Conservation (phyloP, 2,888 invertebrate genomes). For the Onchidella celtica region DNA sequence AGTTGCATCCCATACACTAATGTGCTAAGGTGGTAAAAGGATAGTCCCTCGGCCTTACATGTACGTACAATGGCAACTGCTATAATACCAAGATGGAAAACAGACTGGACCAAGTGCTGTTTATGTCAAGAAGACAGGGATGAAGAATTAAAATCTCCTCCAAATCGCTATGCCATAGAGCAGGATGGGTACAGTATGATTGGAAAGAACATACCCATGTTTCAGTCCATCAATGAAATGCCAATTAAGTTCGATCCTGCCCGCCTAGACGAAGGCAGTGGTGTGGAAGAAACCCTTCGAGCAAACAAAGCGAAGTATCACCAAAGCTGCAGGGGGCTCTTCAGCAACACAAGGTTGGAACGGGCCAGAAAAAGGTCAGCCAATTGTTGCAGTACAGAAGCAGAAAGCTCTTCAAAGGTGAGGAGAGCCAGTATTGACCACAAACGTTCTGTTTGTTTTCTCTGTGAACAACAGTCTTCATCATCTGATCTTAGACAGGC, state of each 20-base stretch:
- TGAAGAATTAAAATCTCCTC: neutral
- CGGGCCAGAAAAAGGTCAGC: too few relatives aligned
- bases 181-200: neutral
- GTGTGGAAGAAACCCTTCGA: neutral
- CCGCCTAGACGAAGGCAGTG: neutral
- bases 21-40: too few relatives aligned
- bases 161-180: neutral
- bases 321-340: neutral
- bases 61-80: too few relatives aligned
- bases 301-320: neutral
- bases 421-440: too few relatives aligned
- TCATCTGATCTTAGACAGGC: too few relatives aligned
- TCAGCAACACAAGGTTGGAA: too few relatives aligned
- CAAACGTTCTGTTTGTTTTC: too few relatives aligned
- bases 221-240: neutral
- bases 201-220: neutral
- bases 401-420: too few relatives aligned
- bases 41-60: too few relatives aligned
- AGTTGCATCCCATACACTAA: too few relatives aligned
- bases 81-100: neutral
- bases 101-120: neutral
- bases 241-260: neutral
- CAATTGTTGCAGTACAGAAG: too few relatives aligned
- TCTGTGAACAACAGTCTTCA: too few relatives aligned
- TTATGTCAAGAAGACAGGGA: neutral